Evolutionary conservation across 37 sponge, comb jelly and placozoan species (phyloP), one percentile per base, ranked within the genome.

Genomic region (Crambe crambe): DNA sequence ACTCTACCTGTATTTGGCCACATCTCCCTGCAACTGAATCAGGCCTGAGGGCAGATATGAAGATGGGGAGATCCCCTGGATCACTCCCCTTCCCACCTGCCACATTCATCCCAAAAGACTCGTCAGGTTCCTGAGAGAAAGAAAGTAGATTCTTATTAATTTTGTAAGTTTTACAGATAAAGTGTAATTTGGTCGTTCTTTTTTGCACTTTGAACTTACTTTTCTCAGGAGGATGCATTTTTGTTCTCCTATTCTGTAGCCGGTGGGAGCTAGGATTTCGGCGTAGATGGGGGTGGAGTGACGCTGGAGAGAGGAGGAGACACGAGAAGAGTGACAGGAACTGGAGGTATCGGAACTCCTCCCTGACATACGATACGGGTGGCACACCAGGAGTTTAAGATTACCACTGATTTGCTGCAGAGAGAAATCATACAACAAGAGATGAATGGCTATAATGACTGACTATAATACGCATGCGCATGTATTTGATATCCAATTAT

Each of bases 81-180:
- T 75, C 47, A 20, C 88, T 41, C 6, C 83, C 86, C 22, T 66
- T 35, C 2, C 94, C 94, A 23, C 94, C 94, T 26, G 89, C 85
- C 25, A 93, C 81, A 74, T 82, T 93, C 94, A 93, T 93, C 12
- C 94, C 94, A 79, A 93, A 93, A 22, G 66, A 43, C 39, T 89
- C 94, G 0, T 85, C 86, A 8, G 86, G 74, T 68, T 86, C 15
- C 27, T 1, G 21, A 2, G 47, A 81, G 43, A 26, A 42, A 80
- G 61, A 12, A 36, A 70, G 34, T 8, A 62, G 3, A 62, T 22
- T 42, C 40, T 37, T 23, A 73, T 39, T 42, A 58, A n/a, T 60
- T 21, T 26, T 60, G 17, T 26, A n/a, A 60, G 17, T 60, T 21
- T 26, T 27, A 40, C 32, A 73, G 5, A 22, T 9, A 40, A n/a